Base-by-base conservation (phyloP, 2,888 invertebrate species). In the Euplexia lucipara region DNA sequence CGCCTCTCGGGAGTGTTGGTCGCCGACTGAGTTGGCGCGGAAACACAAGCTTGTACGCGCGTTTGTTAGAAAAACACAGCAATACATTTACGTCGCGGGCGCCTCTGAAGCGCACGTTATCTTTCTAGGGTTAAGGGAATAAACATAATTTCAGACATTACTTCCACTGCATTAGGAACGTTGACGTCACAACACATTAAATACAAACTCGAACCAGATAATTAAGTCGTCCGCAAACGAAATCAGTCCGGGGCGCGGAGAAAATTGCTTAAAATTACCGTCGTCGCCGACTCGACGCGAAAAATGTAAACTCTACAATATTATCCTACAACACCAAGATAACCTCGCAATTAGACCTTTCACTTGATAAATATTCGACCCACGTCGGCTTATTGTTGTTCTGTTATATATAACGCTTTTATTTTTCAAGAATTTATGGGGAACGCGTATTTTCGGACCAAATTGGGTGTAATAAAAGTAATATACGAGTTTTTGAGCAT, bases 301-400 rank as follows among this genome's bases (percentile, higher is more conserved):
- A 78, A 78, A 72, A 79, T 72, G 57, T 67, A 79, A 75, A 75
- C 47, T 61, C 60, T 54, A 58, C 45, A 63, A 69, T 66, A 79
- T 79, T 62, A 79, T 63, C 64, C 57, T 61, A 65, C 59, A 76
- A 70, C 60, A 81, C 57, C 49, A 59, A 79, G 74, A 76, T 80
- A 75, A 80, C 77, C 79, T 70, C 61, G 67, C 68, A 83, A 81
- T 83, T 82, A 84, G 66, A 79, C 70, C 74, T 78, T 68, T 62
- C 54, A 73, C 70, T 80, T 78, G 75, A 79, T 84, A 81, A 84
- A 79, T 79, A 84, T 83, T 79, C 83, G 68, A 67, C 72, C 73
- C 83, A 67, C 80, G 80, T 79, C 77, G 64, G 76, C 76, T 78
- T 80, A 79, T 82, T 83, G 82, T 79, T 79, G 76, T 60, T 70